Base-by-base conservation (phyloP, 2,888 invertebrate species). In the Pheosia gnoma region DNA sequence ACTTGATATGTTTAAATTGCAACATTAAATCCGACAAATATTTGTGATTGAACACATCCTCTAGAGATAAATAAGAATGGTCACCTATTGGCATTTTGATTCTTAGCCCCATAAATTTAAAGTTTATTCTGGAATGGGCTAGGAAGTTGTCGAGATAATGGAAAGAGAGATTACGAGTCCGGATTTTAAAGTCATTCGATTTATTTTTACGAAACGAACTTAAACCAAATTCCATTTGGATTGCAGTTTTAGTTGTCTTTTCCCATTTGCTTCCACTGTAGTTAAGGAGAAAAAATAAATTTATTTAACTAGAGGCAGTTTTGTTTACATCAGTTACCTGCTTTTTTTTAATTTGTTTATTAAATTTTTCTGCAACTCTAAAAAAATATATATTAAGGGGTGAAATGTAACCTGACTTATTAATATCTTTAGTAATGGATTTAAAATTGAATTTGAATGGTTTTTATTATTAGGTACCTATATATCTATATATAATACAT, bases 191-290 rank as follows among this genome's bases (percentile, higher is more conserved):
- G 80, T 81, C 82, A 72, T 81, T 79, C 85, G 81, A 86, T 87
- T 90, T 90, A 86, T 88, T 90, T 88, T 87, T 86, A 85, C 80
- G 84, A 82, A 79, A 77, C 67, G 74, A 82, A 83, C 82, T 84
- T 80, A 82, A 83, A 71, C 70, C 65, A 73, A 70, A 70, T 68
- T 75, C 68, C 69, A 70, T 75, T 75, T 67, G 58, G 59, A 70
- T 61, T 54, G 67, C 58, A 67, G 61, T 68, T 55, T 52, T 25
- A 58, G 59, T 59, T 65, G 57, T 60, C 58, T 60, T 63, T 71
- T 10, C 54, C 10, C 55, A 67, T 65, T 13, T 58, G 45, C 65
- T 64, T 60, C 56, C 64, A 60, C 47, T 25, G 51, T 39, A 62
- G 63, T 65, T 38, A 58, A 57, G 37, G 11, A 3, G 45, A 61